A percentile compares a stretch with the other conserved stretches of the same genome.
These are phyloP conservation scores for Cordylochernes scorpioides DNA, from an alignment of 2,888 invertebrate species.

Conservation along the genomic window DNA sequence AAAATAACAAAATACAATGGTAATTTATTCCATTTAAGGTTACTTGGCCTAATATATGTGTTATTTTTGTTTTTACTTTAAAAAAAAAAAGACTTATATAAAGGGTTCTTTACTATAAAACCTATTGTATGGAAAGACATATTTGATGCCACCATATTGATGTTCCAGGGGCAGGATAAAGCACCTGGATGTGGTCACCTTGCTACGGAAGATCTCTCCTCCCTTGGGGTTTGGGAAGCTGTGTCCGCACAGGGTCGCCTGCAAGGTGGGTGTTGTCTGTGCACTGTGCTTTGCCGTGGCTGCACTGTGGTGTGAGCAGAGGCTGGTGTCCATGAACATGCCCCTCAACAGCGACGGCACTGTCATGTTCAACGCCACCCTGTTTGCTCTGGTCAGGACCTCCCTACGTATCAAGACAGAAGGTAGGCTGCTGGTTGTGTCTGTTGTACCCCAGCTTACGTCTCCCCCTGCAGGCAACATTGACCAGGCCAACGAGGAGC, in stretches of 20 bases:
- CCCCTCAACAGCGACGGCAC: conserved; percentile 96
- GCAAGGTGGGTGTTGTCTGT: conserved; percentile 63
- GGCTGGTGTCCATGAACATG: conserved; percentile 98
- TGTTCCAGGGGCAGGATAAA: conserved; percentile 62
- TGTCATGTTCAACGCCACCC: conserved; percentile 88
- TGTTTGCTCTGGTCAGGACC: conserved; percentile 93
- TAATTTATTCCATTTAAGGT: too few relatives aligned
- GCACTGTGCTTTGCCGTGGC: too few relatives aligned
- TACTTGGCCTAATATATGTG: too few relatives aligned
- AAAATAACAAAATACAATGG: too few relatives aligned
- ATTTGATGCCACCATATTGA: too few relatives aligned
- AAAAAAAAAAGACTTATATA: too few relatives aligned
- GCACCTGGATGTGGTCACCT: conserved; percentile 93
- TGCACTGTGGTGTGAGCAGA: too few relatives aligned
- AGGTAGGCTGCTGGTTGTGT: conserved; percentile 22
- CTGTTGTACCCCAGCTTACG: not conserved
- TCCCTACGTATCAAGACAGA: conserved; percentile 88
- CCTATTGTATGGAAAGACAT: too few relatives aligned
- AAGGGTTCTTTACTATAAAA: too few relatives aligned
- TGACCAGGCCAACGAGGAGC: conserved; percentile 75
- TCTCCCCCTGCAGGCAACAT: conserved; percentile 33
- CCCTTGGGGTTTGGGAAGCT: conserved; percentile 95
- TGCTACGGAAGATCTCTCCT: conserved; percentile 90
- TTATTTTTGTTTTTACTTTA: too few relatives aligned
- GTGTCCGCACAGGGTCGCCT: conserved; percentile 94